Conservation (phyloP, 2,113 vertebrate genomes). For the Chaenocephalus aceratus region DNA sequence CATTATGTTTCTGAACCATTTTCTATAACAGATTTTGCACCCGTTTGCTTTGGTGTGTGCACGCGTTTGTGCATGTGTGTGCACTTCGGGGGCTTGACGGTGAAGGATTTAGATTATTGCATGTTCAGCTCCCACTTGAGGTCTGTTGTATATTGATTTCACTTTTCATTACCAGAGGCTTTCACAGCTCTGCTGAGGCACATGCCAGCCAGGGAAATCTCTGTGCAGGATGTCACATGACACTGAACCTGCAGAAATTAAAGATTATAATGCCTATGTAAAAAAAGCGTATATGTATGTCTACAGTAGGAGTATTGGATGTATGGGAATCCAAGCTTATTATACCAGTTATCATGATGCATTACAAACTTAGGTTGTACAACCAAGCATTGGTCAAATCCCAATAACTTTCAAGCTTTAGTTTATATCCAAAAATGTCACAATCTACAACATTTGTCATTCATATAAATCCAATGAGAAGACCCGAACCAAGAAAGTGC, state of each 20-base stretch:
- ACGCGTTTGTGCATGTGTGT: constrained; percentile 14
- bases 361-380: background rate
- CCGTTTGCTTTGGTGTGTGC: background rate
- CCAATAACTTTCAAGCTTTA: background rate
- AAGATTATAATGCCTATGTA: background rate
- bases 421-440: background rate
- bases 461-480: background rate
- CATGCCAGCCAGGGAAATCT: constrained; percentile 32
- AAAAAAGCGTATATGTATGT: background rate
- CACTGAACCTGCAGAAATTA: background rate
- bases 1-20: background rate
- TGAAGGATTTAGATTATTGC: constrained; percentile 46
- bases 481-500: background rate
- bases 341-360: background rate
- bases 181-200: constrained; percentile 43
- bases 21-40: background rate
- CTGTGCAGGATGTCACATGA: background rate
- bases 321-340: too few relatives aligned
- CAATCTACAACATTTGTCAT: too few relatives aligned
- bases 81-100: background rate
- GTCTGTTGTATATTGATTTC: constrained; percentile 32
- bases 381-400: background rate
- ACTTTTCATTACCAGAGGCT: constrained; percentile 14
- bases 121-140: constrained; percentile 46
- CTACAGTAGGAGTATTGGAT: too few relatives aligned